These are phyloP conservation scores for Eupeodes luniger DNA, from an alignment of 2,888 invertebrate species.

Conservation along the genomic window DNA sequence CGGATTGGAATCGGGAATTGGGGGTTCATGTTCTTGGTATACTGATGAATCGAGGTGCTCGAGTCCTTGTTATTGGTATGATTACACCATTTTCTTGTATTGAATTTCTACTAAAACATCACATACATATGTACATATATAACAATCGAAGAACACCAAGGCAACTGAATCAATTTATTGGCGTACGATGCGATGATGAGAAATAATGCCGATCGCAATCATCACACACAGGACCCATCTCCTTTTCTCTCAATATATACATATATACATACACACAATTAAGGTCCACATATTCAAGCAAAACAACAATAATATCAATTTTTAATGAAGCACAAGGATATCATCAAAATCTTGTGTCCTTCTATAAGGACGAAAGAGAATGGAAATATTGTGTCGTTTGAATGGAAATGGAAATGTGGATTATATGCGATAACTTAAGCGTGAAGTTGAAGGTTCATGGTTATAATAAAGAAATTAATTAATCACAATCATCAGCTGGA, in stretches of 20 bases:
- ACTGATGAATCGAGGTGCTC: too few relatives aligned
- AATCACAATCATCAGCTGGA: constrained; percentile 39
- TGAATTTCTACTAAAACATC: constrained; percentile 25
- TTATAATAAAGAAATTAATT: constrained; percentile 60
- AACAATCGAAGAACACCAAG: constrained; percentile 47
- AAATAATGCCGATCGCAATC: constrained; percentile 35
- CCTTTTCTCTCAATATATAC: background rate
- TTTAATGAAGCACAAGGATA: constrained; percentile 64
- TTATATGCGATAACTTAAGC: constrained; percentile 34
- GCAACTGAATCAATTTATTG: constrained; percentile 50
- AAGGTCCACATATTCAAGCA: background rate
- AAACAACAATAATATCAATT: constrained; percentile 56
- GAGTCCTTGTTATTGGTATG: constrained; percentile 19
- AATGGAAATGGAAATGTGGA: constrained; percentile 24
- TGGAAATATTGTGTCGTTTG: constrained; percentile 11
- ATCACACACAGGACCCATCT: constrained; percentile 26
- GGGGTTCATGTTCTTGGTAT: constrained; percentile 2
- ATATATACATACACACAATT: background rate
- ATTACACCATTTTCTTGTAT: constrained; percentile 50
- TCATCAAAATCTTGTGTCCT: background rate
- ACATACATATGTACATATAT: background rate
- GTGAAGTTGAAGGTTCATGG: constrained; percentile 35
- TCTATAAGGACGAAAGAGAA: background rate
- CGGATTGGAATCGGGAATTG: background rate
- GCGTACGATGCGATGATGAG: constrained; percentile 34